A percentile compares a stretch with the other conserved stretches of the same genome.
Conservation (phyloP, 1,140 invertebrate species). For the Caenorhabditis inopinata region DNA sequence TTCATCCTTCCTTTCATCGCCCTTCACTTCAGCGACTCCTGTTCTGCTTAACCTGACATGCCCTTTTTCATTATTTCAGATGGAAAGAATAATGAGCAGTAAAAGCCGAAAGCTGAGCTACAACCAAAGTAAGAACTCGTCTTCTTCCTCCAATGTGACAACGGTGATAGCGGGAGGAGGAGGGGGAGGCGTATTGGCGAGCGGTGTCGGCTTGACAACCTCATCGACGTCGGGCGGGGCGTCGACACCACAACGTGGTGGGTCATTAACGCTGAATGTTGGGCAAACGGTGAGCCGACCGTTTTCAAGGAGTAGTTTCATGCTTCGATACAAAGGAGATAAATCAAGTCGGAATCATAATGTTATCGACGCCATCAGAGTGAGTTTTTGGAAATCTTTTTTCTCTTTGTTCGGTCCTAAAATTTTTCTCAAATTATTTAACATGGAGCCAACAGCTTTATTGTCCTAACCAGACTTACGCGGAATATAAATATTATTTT, state of each 20-base stretch:
- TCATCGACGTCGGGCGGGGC: background rate
- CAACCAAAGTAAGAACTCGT: background rate
- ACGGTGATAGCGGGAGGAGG: background rate
- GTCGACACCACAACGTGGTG: background rate
- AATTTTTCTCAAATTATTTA: no score
- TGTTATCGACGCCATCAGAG: background rate
- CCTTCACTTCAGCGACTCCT: no score
- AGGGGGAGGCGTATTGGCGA: background rate
- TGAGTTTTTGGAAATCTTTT: background rate
- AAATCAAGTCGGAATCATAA: conserved; percentile 7
- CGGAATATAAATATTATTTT: no score
- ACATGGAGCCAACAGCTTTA: no score
- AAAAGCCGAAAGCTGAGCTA: conserved; percentile 23
- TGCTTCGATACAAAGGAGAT: conserved; percentile 18
- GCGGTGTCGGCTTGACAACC: background rate
- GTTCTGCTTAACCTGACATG: no score
- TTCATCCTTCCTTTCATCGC: background rate
- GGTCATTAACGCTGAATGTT: conserved; percentile 13
- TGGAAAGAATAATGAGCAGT: background rate
- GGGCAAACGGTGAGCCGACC: background rate
- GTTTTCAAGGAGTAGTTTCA: conserved; percentile 18
- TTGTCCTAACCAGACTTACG: no score
- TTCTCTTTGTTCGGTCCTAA: no score
- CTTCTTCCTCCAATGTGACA: background rate
- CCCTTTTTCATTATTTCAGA: background rate